Percentiles rank a stretch among this genome's conserved stretches.
Conservation (phyloP, 2,888 invertebrate species). For the Eurytoma adleriae region DNA sequence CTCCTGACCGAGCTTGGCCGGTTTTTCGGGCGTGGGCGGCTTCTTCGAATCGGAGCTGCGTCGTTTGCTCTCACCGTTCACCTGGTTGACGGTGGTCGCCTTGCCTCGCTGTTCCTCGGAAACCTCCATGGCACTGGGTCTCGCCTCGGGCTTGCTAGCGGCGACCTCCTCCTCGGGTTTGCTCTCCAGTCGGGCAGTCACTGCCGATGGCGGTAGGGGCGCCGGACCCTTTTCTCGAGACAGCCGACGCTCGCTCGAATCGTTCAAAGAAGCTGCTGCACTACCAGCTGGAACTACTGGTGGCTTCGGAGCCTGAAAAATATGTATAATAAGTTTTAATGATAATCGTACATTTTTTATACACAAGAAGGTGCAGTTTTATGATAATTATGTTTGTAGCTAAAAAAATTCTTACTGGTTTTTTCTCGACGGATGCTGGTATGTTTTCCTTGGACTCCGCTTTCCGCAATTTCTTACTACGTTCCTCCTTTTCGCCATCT, state of each 20-base stretch:
- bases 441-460: slow-evolving; percentile 74
- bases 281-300: slow-evolving; percentile 59
- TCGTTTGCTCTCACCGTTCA: slow-evolving; percentile 62
- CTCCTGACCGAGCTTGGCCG: slow-evolving; percentile 56
- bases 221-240: slow-evolving; percentile 88
- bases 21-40: slow-evolving; percentile 56
- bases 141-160: slow-evolving; percentile 63
- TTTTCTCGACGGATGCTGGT: slow-evolving; percentile 70
- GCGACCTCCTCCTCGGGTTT: slow-evolving; percentile 65
- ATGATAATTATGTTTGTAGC: background rate
- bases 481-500: slow-evolving; percentile 73
- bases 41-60: slow-evolving; percentile 56
- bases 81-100: background rate
- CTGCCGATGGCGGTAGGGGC: slow-evolving; percentile 81
- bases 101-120: slow-evolving; percentile 37
- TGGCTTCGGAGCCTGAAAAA: slow-evolving; percentile 83
- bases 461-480: slow-evolving; percentile 74
- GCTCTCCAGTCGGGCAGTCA: slow-evolving; percentile 65
- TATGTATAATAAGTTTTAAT: background rate
- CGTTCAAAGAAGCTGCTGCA: slow-evolving; percentile 60
- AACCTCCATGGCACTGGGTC: slow-evolving; percentile 61
- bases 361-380: background rate
- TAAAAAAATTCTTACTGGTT: slow-evolving; percentile 66
- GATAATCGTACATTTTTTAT: background rate
- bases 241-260: slow-evolving; percentile 77